phyloP scores from a whole-genome alignment of 2,797 vertebrate genomes.

The Smutsia temminckii region DNA sequence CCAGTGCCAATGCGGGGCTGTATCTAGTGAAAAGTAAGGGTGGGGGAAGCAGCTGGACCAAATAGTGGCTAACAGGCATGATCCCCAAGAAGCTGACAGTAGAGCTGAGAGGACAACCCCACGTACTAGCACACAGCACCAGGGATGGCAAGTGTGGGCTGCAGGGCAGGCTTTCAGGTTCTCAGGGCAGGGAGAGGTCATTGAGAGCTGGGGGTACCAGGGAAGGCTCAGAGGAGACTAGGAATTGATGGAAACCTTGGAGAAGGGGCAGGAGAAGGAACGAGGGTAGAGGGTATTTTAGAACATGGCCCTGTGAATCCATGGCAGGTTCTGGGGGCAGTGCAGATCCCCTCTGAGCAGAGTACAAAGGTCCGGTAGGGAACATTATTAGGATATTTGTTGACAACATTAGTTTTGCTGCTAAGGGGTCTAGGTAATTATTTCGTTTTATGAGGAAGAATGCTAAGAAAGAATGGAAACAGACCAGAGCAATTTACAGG shows the following conservation, averaged over 20 bases:
- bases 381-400: background rate
- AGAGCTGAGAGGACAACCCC: background rate
- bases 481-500: background rate
- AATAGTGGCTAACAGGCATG: accelerated
- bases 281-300: background rate
- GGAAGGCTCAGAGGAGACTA: background rate
- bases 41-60: background rate
- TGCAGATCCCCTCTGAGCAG: background rate
- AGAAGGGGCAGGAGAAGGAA: background rate
- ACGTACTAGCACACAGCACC: accelerated
- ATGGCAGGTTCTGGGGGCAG: background rate
- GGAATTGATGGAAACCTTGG: background rate
- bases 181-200: background rate
- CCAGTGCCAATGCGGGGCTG: background rate
- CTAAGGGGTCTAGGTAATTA: background rate
- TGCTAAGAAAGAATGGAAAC: background rate
- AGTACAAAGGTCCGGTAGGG: background rate
- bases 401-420: background rate
- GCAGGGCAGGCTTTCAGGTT: background rate
- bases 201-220: background rate
- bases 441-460: background rate
- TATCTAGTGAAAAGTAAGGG: background rate
- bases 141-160: background rate
- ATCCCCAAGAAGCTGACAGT: accelerated
- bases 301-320: background rate